Conservation (phyloP, 2,113 vertebrate genomes). For the Xerus inauris region DNA sequence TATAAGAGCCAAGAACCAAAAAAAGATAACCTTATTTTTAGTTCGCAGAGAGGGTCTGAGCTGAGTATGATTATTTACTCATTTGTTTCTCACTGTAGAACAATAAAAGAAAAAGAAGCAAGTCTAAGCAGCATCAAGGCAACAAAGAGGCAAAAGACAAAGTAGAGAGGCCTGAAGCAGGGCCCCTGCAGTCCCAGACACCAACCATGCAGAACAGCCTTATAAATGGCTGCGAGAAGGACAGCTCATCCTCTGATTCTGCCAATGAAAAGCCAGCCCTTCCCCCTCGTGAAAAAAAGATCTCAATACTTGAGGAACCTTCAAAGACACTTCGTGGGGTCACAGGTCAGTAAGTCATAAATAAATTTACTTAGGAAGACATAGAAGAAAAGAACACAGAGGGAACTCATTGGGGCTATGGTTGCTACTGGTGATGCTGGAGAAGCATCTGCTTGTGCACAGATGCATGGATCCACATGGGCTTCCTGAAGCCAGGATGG, state of each 20-base stretch:
- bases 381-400: not conserved
- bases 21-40: slow-evolving; percentile 1
- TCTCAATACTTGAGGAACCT: slow-evolving; percentile 62
- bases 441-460: not conserved
- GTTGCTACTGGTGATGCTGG: fast-evolving
- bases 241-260: slow-evolving; percentile 75
- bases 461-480: too few relatives aligned
- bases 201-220: slow-evolving; percentile 71
- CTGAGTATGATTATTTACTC: slow-evolving; percentile 35
- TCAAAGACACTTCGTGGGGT: slow-evolving; percentile 50
- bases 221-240: slow-evolving; percentile 78
- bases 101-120: slow-evolving; percentile 89
- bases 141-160: slow-evolving; percentile 86
- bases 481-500: not conserved
- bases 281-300: slow-evolving; percentile 75
- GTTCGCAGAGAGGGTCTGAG: not conserved
- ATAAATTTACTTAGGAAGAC: not conserved
- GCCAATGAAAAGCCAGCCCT: slow-evolving; percentile 77
- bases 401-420: not conserved
- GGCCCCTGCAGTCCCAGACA: slow-evolving; percentile 64
- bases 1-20: not conserved
- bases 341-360: slow-evolving; percentile 82
- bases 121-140: slow-evolving; percentile 87
- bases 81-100: slow-evolving; percentile 80
- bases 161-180: slow-evolving; percentile 75